Percentiles rank a stretch among this genome's conserved stretches.
Conservation (phyloP, 2,797 vertebrate genomes). For the Rhabdomys pumilio region DNA sequence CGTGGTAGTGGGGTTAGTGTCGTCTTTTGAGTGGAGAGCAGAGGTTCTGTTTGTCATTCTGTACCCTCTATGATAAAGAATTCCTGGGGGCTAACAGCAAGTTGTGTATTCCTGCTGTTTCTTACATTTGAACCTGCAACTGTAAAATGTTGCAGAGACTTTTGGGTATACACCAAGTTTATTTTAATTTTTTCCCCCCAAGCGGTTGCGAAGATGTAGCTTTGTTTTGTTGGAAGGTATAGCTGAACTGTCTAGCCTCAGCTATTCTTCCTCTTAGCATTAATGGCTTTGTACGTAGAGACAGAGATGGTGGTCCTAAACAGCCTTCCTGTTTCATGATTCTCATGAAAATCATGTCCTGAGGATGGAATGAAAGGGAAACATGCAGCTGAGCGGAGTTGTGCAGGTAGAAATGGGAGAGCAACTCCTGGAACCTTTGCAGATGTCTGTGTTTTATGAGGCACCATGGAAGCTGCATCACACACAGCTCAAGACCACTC, state of each 20-base stretch:
- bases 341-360: constrained; percentile 6
- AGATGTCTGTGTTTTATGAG: constrained; percentile 14
- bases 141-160: neutral
- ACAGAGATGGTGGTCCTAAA: neutral
- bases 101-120: neutral
- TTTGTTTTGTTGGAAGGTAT: neutral
- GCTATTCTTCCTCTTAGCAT: constrained; percentile 3
- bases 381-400: neutral
- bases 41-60: neutral
- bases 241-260: constrained; percentile 36
- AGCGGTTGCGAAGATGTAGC: neutral
- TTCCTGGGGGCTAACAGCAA: neutral
- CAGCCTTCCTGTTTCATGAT: neutral
- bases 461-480: neutral
- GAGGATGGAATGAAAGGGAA: neutral
- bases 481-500: neutral
- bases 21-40: neutral
- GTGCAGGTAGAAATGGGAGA: neutral
- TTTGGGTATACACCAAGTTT: constrained; percentile 19
- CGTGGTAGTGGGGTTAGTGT: neutral
- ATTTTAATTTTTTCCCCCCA: neutral
- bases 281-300: neutral
- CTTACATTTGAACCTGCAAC: neutral
- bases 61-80: neutral
- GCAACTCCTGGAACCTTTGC: neutral